Conservation (phyloP, 2,113 vertebrate genomes). For the Oreochromis niloticus region DNA sequence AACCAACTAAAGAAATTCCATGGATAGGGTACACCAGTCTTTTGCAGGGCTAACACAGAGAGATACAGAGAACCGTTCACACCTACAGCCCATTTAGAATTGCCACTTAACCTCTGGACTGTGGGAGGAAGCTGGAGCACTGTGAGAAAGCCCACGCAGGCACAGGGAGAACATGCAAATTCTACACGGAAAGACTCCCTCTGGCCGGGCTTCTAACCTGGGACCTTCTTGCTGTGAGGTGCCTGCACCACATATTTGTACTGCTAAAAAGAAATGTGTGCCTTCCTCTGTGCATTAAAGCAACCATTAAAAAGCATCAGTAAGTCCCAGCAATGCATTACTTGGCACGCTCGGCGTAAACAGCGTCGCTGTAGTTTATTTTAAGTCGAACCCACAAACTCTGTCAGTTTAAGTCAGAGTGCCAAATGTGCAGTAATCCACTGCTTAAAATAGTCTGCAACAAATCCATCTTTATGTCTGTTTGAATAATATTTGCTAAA, state of each 20-base stretch:
- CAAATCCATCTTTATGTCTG: background rate
- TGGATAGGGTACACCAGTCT: background rate
- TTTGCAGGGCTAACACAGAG: background rate
- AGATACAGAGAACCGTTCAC: background rate
- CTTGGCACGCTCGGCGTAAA: background rate
- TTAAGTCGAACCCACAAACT: background rate
- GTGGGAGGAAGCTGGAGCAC: background rate
- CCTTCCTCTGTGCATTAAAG: background rate
- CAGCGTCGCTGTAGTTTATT: background rate
- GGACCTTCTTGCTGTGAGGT: background rate
- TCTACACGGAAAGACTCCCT: background rate
- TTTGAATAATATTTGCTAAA: background rate
- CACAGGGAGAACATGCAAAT: background rate
- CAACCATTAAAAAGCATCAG: background rate
- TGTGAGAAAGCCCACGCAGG: background rate
- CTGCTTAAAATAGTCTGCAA: background rate
- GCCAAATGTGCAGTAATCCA: background rate
- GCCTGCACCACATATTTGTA: background rate
- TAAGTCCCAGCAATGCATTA: background rate
- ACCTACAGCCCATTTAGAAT: background rate
- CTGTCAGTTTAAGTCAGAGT: background rate
- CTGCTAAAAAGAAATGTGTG: background rate
- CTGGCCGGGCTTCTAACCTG: rapidly evolving
- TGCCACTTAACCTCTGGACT: background rate
- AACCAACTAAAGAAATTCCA: background rate